phyloP scores from a whole-genome alignment of 2,888 invertebrate genomes.

The Phasia obesa region DNA sequence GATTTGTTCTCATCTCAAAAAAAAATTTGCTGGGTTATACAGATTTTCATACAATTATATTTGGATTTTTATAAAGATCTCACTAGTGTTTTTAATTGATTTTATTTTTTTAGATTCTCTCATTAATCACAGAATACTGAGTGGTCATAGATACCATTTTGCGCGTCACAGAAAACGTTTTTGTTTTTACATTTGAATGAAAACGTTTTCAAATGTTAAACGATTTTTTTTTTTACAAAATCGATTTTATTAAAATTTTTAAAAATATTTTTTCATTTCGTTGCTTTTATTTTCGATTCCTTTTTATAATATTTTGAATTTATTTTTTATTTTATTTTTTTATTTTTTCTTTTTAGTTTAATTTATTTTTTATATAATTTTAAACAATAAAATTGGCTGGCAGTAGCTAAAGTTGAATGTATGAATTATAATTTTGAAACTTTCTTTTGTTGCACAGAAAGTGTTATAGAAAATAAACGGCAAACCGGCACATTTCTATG shows the following conservation, averaged over 20 bases:
- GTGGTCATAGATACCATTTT: not conserved
- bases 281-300: not conserved
- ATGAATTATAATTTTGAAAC: not conserved
- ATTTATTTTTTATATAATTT: not conserved
- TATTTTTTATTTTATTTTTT: no score
- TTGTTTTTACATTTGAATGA: conserved; percentile 42
- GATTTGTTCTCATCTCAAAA: no score
- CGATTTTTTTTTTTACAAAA: no score
- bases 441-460: not conserved
- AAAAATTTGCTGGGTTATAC: conserved; percentile 43
- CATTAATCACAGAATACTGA: conserved; percentile 17
- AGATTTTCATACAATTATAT: not conserved
- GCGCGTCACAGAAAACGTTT: conserved; percentile 50
- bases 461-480: not conserved
- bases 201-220: conserved; percentile 37
- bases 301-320: not conserved
- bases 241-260: not conserved
- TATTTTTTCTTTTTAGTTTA: no score
- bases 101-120: not conserved
- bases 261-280: not conserved
- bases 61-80: conserved; percentile 5
- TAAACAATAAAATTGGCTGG: not conserved
- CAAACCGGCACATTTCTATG: not conserved
- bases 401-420: not conserved
- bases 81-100: not conserved